Conservation (phyloP, 2,797 vertebrate species). For the Sebastes itinus region DNA sequence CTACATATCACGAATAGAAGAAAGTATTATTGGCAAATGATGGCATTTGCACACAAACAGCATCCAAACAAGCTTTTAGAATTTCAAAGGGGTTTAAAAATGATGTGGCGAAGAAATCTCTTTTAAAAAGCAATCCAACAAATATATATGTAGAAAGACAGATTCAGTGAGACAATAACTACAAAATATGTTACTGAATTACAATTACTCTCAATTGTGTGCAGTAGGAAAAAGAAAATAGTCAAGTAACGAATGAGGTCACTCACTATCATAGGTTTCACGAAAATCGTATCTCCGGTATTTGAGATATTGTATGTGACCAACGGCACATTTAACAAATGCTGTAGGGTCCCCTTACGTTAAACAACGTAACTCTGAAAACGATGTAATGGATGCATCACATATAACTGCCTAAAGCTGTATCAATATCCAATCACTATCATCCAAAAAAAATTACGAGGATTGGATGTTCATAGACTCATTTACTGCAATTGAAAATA, state of each 20-base stretch:
- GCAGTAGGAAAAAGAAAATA: not conserved
- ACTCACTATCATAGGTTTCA: too few species aligned
- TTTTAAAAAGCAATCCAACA: not conserved
- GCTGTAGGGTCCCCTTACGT: not conserved
- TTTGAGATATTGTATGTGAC: not conserved
- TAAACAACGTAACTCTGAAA: not conserved
- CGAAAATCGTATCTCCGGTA: accelerated
- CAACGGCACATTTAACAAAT: too few species aligned
- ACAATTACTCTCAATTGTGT: not conserved
- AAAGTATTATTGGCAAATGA: not conserved
- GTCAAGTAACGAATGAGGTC: not conserved
- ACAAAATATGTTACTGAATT: not conserved
- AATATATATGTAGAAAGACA: not conserved
- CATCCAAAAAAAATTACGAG: not conserved
- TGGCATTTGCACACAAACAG: not conserved
- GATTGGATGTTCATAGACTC: not conserved
- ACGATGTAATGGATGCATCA: not conserved
- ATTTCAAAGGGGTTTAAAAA: not conserved
- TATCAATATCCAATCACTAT: not conserved
- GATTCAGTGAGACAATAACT: not conserved
- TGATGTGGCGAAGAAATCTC: not conserved
- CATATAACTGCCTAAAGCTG: not conserved
- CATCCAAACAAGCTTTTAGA: not conserved
- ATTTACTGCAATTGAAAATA: not conserved
- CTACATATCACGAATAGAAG: not conserved